These are phyloP conservation scores for Halcyon malimbica DNA, from an alignment of 2,113 vertebrate species.

Conservation along the genomic window DNA sequence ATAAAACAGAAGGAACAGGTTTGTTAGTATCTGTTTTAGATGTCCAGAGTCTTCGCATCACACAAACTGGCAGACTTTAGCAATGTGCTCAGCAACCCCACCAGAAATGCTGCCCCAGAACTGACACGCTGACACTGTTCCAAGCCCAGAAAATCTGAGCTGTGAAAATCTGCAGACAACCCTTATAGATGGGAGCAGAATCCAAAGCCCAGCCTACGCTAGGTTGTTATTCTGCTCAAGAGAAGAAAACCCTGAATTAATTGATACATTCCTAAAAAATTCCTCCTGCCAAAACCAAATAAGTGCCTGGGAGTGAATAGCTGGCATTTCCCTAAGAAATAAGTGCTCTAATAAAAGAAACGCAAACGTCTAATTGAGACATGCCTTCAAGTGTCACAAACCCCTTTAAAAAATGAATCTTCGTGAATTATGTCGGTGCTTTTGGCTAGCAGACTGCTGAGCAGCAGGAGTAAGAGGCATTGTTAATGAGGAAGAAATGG, in stretches of 20 bases:
- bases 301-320: neutral
- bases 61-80: neutral
- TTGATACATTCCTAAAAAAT: neutral
- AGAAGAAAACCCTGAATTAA: conserved; percentile 6
- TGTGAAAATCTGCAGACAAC: neutral
- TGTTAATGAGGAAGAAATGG: conserved; percentile 1
- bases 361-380: neutral
- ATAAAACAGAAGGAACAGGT: neutral
- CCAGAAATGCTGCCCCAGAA: neutral
- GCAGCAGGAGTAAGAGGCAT: neutral
- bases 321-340: neutral
- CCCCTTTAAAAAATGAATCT: neutral
- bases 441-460: neutral
- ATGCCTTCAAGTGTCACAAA: neutral
- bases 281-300: neutral
- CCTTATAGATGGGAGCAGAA: neutral
- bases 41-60: neutral
- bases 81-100: neutral
- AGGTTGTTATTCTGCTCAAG: neutral
- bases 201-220: neutral
- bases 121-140: neutral
- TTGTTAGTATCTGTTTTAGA: neutral
- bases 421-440: neutral
- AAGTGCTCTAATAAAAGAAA: neutral
- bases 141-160: neutral